phyloP scores from a whole-genome alignment of 2,113 vertebrate genomes.

The Catagonus wagneri region DNA sequence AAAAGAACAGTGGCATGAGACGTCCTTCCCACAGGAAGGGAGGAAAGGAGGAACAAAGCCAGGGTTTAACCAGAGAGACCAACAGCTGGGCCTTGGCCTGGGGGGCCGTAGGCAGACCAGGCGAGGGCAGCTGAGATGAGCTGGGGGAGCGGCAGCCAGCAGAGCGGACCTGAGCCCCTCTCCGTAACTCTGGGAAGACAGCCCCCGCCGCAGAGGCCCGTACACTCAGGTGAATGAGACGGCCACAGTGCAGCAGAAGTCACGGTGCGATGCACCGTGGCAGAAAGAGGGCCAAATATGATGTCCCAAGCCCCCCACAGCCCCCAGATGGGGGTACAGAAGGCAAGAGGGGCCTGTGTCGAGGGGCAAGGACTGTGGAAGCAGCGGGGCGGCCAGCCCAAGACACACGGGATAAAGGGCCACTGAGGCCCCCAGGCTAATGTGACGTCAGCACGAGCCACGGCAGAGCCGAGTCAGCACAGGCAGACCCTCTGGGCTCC shows the following conservation, averaged over 20 bases:
- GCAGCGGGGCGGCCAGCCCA: background rate
- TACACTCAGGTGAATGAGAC: background rate
- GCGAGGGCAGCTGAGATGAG: background rate
- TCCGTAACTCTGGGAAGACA: background rate
- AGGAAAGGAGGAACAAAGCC: background rate
- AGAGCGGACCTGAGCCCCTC: background rate
- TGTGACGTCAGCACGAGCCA: background rate
- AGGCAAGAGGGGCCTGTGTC: background rate
- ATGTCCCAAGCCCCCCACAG: background rate
- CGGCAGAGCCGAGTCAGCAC: background rate
- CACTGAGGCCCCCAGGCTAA: background rate
- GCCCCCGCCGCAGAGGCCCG: background rate
- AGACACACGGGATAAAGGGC: background rate
- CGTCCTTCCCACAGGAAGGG: background rate
- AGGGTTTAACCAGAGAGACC: background rate
- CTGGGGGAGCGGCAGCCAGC: background rate
- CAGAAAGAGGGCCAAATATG: background rate
- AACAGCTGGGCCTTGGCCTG: background rate
- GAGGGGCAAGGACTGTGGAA: background rate
- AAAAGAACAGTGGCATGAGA: background rate
- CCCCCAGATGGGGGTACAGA: background rate
- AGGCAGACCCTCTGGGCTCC: background rate
- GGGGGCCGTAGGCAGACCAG: background rate
- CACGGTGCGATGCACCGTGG: background rate
- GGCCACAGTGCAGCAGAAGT: background rate